Evolutionary conservation across 2,888 invertebrate species (phyloP), one percentile per base, ranked within the genome.

Genomic region (Idaea biselata): DNA sequence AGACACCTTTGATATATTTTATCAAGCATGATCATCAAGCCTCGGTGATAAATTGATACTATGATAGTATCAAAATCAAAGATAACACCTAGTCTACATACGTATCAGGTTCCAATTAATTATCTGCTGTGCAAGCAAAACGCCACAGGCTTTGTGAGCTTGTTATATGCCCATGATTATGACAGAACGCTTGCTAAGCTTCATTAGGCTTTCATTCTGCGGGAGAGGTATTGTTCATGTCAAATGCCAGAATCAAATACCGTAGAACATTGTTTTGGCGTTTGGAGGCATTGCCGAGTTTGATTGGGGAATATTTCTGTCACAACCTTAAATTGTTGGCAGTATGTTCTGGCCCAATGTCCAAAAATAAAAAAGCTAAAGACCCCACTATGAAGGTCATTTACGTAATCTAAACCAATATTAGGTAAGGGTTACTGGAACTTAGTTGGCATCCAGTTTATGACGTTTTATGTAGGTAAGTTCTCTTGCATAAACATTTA

Each of bases 21-120:
- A n/a, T n/a, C n/a, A n/a, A n/a, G n/a, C n/a, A n/a, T n/a, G n/a
- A n/a, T n/a, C n/a, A 25, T 44, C 14, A 14, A 44, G 44, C 44
- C 14, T 44, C 44, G 14, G 44, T 11, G 14, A 33, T 44, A 14
- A 14, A 3, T 44, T 44, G 44, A 44, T 44, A 44, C 3, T 8
- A 44, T 11, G 11, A 44, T 14, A 11, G 44, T 44, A 44, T 44
- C 44, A 44, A 11, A 25, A 3, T 6, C 44, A 44, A 44, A 44
- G 44, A 44, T 44, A 44, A 33, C 33, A 33, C 8, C 44, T 44
- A 44, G 44, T 44, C 44, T 14, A 56, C 18, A 62, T 63, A 33
- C 58, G 61, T 57, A 65, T 65, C 63, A 62, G 63, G 65, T 64
- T 59, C 55, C 60, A 16, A 63, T 61, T 61, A 57, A 60, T 62